Evolutionary conservation across 2,888 invertebrate genomes (phyloP).

Genomic region (Timandra comae): DNA sequence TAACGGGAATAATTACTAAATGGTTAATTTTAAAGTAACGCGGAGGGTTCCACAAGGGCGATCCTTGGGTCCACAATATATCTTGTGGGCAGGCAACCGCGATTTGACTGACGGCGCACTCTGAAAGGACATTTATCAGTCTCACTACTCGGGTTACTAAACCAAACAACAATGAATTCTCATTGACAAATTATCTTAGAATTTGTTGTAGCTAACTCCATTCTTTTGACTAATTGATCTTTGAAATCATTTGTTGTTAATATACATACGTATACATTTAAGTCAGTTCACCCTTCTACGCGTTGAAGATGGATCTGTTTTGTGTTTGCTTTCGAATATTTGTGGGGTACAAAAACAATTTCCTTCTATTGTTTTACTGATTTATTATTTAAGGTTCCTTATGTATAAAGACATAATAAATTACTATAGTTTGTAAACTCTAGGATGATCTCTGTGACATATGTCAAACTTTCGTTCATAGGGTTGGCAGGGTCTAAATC

Average conservation of each 20-base stretch:
- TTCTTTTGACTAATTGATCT: conserved; percentile 51
- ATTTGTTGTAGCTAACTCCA: conserved; percentile 55
- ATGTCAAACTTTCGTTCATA: too few species aligned
- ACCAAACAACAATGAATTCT: conserved; percentile 76
- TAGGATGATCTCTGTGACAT: too few species aligned
- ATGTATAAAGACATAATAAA: too few species aligned
- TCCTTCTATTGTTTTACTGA: too few species aligned
- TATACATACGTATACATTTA: too few species aligned
- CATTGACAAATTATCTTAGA: conserved; percentile 73
- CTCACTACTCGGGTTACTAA: conserved; percentile 73
- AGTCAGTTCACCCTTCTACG: too few species aligned
- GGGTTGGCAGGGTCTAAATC: too few species aligned
- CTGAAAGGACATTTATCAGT: conserved; percentile 76
- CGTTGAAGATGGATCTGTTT: too few species aligned
- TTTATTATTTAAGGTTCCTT: too few species aligned
- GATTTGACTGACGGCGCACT: conserved; percentile 74
- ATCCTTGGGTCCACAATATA: conserved; percentile 71
- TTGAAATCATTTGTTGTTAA: not conserved
- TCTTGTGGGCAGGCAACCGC: conserved; percentile 75
- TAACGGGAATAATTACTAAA: conserved; percentile 44
- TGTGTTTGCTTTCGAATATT: too few species aligned
- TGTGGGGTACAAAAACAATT: too few species aligned
- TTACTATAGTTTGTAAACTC: too few species aligned
- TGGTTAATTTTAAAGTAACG: conserved; percentile 67
- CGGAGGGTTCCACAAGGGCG: conserved; percentile 59